These are phyloP conservation scores for Philonicus albiceps DNA, from an alignment of 2,888 invertebrate genomes.

Conservation along the genomic window DNA sequence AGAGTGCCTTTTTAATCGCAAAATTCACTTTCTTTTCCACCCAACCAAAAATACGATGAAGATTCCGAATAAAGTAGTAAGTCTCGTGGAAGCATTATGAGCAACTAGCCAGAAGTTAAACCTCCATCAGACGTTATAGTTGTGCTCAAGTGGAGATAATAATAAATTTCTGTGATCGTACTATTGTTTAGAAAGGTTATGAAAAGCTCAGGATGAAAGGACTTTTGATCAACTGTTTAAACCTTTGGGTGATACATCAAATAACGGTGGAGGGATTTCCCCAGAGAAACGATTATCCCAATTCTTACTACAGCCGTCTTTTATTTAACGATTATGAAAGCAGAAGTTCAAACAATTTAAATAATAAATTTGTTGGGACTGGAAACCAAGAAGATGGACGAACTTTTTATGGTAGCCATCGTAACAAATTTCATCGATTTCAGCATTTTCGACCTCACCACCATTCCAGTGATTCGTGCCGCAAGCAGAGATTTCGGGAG, in stretches of 20 bases:
- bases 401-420: not conserved
- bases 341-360: not conserved
- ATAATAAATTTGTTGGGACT: slow-evolving; percentile 1
- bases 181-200: not conserved
- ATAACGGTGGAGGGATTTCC: not conserved
- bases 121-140: not conserved
- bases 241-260: not conserved
- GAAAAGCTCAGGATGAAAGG: not conserved
- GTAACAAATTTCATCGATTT: not conserved
- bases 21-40: not conserved
- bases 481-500: slow-evolving; percentile 46
- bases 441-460: slow-evolving; percentile 43
- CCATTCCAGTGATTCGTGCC: slow-evolving; percentile 52
- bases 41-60: not conserved
- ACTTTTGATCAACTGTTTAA: not conserved
- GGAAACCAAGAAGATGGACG: not conserved
- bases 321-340: not conserved
- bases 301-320: not conserved
- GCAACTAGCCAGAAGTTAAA: not conserved
- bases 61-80: not conserved
- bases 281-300: not conserved
- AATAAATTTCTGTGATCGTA: not conserved
- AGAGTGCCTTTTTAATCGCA: not conserved
- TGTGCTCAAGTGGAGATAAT: not conserved
- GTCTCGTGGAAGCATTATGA: not conserved